A percentile compares a stretch with the other conserved stretches of the same genome.
Evolutionary conservation across 1,140 invertebrate genomes (phyloP).

Genomic region (Fragariocoptes setiger): DNA sequence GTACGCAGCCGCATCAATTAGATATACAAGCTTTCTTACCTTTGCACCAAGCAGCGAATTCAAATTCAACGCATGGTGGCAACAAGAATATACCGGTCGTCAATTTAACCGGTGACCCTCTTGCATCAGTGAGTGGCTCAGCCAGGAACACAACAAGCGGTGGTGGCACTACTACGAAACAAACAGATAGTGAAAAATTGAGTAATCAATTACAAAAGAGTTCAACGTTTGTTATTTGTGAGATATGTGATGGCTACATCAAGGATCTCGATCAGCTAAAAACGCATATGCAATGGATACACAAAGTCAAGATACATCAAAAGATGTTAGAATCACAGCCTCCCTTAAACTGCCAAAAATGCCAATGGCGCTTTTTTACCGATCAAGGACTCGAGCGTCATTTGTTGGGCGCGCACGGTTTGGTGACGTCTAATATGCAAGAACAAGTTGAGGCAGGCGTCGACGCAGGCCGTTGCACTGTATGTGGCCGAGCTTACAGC

Average conservation of each 20-base stretch:
- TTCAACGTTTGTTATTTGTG: constrained; percentile 46
- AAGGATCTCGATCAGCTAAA: constrained; percentile 66
- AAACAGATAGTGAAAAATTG: too few relatives aligned
- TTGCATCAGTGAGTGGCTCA: too few relatives aligned
- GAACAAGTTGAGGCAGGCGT: constrained; percentile 75
- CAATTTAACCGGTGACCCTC: too few relatives aligned
- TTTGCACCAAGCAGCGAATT: too few relatives aligned
- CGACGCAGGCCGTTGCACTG: constrained; percentile 64
- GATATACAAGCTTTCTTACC: too few relatives aligned
- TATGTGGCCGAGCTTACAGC: constrained; percentile 66
- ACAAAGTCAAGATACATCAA: constrained; percentile 65
- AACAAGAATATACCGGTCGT: too few relatives aligned
- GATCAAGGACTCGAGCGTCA: constrained; percentile 66
- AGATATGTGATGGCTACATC: constrained; percentile 77
- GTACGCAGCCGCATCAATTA: too few relatives aligned
- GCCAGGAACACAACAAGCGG: too few relatives aligned
- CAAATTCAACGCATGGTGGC: too few relatives aligned
- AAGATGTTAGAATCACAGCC: constrained; percentile 82
- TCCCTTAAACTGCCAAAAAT: constrained; percentile 76
- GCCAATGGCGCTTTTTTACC: constrained; percentile 54
- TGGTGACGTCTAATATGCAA: constrained; percentile 80
- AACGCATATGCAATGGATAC: constrained; percentile 83
- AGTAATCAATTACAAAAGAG: too few relatives aligned
- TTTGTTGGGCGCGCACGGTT: constrained; percentile 58
- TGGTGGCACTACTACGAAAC: too few relatives aligned